Conservation (phyloP, 2,888 invertebrate genomes). For the Drosophila hamatofila region DNA sequence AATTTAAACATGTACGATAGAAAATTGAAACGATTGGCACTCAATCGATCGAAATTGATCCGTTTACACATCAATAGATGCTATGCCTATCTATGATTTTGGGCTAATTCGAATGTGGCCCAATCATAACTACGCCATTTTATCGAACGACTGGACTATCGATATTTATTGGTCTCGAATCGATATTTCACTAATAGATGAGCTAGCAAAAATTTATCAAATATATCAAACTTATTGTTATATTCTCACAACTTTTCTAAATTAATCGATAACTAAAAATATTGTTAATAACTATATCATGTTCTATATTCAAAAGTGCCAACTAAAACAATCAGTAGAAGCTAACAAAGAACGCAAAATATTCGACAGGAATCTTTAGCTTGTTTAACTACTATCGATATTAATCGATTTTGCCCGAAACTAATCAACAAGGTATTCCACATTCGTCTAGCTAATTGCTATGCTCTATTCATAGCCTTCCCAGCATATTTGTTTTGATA, state of each 20-base stretch:
- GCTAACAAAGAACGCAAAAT: not conserved
- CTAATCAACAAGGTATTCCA: not conserved
- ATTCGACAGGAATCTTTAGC: no score
- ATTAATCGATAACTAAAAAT: not conserved
- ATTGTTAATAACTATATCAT: no score
- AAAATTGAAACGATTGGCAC: not conserved
- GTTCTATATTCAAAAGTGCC: no score
- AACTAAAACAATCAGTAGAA: not conserved
- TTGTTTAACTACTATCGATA: not conserved
- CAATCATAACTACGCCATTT: not conserved
- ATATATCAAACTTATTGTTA: no score
- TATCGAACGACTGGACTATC: not conserved
- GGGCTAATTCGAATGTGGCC: not conserved
- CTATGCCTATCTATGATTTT: not conserved
- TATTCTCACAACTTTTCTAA: no score
- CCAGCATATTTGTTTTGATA: conserved; percentile 31
- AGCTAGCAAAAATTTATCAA: no score
- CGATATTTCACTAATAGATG: no score
- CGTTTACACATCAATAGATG: no score
- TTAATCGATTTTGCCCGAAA: not conserved
- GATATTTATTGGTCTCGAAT: not conserved
- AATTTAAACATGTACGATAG: not conserved
- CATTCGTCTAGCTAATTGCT: conserved; percentile 3
- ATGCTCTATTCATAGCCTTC: conserved; percentile 11
- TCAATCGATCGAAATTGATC: no score